phyloP scores from a whole-genome alignment of 2,888 invertebrate species.

The Xestia rhomboidea region DNA sequence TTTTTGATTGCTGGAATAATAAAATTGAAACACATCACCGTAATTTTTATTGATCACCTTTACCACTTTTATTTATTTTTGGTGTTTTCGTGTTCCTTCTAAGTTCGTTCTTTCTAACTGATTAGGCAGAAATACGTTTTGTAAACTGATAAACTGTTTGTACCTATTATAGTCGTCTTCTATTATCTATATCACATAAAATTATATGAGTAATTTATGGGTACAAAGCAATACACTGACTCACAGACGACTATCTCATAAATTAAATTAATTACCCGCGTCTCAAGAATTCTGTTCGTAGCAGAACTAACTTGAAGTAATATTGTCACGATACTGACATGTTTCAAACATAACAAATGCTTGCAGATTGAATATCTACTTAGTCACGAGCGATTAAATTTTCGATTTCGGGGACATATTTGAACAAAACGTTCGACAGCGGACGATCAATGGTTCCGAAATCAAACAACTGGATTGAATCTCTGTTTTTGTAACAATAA shows the following conservation, averaged over 20 bases:
- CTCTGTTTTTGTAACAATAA: not conserved
- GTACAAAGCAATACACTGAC: constrained; percentile 1
- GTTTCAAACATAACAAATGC: constrained; percentile 8
- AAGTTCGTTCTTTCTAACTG: not conserved
- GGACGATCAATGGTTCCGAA: constrained; percentile 24
- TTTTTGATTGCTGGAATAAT: not conserved
- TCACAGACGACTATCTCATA: not conserved
- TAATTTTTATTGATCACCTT: not conserved
- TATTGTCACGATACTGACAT: constrained; percentile 38
- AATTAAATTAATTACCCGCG: constrained; percentile 10
- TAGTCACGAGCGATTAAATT: constrained; percentile 37
- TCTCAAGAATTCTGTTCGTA: constrained; percentile 8
- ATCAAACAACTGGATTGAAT: constrained; percentile 1
- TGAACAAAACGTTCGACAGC: constrained; percentile 42
- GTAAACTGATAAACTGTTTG: not conserved
- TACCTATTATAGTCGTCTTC: not conserved
- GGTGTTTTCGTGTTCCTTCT: not conserved
- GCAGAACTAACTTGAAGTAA: constrained; percentile 29
- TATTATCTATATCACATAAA: not conserved
- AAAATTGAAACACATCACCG: constrained; percentile 8
- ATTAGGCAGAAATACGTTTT: not conserved
- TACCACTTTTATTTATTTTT: not conserved
- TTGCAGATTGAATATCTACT: constrained; percentile 25
- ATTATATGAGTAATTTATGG: constrained; percentile 9
- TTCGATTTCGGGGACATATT: constrained; percentile 45